Conservation (phyloP, 2,888 invertebrate genomes). For the Aphodius granarius region DNA sequence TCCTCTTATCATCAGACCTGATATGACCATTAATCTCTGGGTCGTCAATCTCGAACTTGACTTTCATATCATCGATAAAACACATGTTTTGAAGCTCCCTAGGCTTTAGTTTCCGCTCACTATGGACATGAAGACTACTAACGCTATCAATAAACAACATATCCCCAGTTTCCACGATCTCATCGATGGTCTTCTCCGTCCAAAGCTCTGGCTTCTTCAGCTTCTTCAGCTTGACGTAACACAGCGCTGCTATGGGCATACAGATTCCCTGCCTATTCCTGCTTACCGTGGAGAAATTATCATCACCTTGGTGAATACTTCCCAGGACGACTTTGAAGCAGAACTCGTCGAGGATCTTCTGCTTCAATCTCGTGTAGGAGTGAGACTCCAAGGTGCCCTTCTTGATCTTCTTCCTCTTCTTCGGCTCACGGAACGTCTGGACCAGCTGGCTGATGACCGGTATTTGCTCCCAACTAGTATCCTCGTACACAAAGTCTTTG, state of each 20-base stretch:
- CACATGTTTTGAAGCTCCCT: constrained; percentile 21
- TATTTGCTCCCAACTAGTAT: constrained; percentile 36
- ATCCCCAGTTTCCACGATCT: constrained; percentile 60
- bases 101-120: constrained; percentile 29
- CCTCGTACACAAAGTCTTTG: constrained; percentile 38
- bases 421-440: constrained; percentile 50
- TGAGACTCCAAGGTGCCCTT: constrained; percentile 51
- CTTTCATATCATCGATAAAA: constrained; percentile 46
- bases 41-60: constrained; percentile 49
- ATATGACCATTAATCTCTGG: constrained; percentile 50
- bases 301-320: constrained; percentile 48
- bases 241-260: constrained; percentile 63
- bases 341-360: constrained; percentile 46
- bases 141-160: constrained; percentile 52
- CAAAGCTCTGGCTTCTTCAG: constrained; percentile 63
- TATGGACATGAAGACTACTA: constrained; percentile 44
- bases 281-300: constrained; percentile 41
- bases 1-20: constrained; percentile 46
- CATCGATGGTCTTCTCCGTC: constrained; percentile 64
- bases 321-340: constrained; percentile 48
- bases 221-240: constrained; percentile 60
- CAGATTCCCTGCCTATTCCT: constrained; percentile 58
- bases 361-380: constrained; percentile 50
- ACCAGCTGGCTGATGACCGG: constrained; percentile 39
- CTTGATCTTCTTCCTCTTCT: constrained; percentile 46